A percentile compares a stretch with the other conserved stretches of the same genome.
phyloP scores from a whole-genome alignment of 1,140 invertebrate species.

The Drosophila lowei region DNA sequence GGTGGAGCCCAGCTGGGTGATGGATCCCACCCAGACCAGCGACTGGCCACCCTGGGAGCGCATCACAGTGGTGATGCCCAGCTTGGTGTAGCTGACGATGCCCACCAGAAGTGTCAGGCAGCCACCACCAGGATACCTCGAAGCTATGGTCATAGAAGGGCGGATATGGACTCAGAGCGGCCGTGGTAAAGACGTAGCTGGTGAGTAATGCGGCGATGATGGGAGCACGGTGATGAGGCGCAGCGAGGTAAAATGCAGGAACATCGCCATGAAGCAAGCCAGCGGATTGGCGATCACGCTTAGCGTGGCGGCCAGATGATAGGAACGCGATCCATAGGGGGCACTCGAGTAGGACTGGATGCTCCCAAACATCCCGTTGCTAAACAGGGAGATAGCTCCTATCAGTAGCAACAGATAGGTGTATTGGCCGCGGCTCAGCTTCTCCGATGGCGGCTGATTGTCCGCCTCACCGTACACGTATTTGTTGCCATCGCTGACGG shows the following conservation, averaged over 20 bases:
- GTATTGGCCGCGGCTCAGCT: constrained; percentile 82
- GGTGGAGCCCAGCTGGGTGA: constrained; percentile 92
- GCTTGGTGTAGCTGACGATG: constrained; percentile 91
- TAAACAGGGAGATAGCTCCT: constrained; percentile 86
- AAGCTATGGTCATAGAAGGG: constrained; percentile 85
- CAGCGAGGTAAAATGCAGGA: constrained; percentile 87
- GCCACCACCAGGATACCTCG: constrained; percentile 88
- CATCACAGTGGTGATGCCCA: constrained; percentile 90
- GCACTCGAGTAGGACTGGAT: constrained; percentile 94
- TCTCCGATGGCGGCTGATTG: constrained; percentile 58
- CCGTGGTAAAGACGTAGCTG: constrained; percentile 88
- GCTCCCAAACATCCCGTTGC: constrained; percentile 91
- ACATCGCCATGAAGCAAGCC: constrained; percentile 91
- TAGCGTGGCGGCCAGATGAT: constrained; percentile 92
- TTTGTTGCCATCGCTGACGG: constrained; percentile 72
- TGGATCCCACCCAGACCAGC: constrained; percentile 85
- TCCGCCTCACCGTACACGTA: constrained; percentile 74
- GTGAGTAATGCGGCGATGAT: constrained; percentile 85
- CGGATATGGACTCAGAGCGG: constrained; percentile 89
- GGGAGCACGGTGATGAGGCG: constrained; percentile 85
- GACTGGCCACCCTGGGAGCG: constrained; percentile 84
- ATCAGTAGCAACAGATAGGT: constrained; percentile 85
- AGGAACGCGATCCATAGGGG: constrained; percentile 92
- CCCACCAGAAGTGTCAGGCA: constrained; percentile 88
- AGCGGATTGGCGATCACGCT: constrained; percentile 93